Base-by-base conservation (phyloP, 2,113 vertebrate species). In the Aleadryas rufinucha region DNA sequence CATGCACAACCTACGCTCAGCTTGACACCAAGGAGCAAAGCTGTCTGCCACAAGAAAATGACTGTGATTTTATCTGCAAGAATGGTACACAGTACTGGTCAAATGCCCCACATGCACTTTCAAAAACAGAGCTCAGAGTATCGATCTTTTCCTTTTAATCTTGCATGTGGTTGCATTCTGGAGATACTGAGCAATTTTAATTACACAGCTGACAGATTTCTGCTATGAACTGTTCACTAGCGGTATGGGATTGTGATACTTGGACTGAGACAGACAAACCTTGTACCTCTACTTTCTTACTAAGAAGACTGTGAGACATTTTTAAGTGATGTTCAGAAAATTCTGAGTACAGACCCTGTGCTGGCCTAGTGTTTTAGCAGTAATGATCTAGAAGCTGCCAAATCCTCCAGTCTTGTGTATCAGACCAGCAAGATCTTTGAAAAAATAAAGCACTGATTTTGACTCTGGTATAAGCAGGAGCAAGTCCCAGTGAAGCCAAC, bases 151-250 rank as follows among this genome's bases (percentile, higher is more conserved):
- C 60, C 78, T 75, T 75, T 75, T 42, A 65, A 90, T 84, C 60
- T 59, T 68, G 42, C 49, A 16, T 26, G 44, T 20, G 24, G 47
- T 42, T 96, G 56, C 74, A 49, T 59, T 89, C 66, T 77, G 87
- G 66, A 89, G 70, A 80, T 71, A 80, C 17, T 59, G 69, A 94
- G 31, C 30, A 65, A 68, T 68, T 77, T 95, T 66, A 84, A 52
- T 84, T 81, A 72, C 44, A 82, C 4, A 70, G 87, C 82, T 90
- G 49, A 89, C 30, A 69, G 35, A 71, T 61, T 84, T 86, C 87
- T 87, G 16, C 44, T 71, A 41, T 68, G 52, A 89, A 44, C 27
- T 52, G 19, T 50, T 93, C 54, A 74, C 35, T 44, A 26, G 37
- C 45, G 54, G 12, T 77, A 61, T 11, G 44, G 22, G 52, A 83